Evolutionary conservation across 37 sponge, comb jelly and placozoan genomes (phyloP).

Genomic region (Beroe forskalii): DNA sequence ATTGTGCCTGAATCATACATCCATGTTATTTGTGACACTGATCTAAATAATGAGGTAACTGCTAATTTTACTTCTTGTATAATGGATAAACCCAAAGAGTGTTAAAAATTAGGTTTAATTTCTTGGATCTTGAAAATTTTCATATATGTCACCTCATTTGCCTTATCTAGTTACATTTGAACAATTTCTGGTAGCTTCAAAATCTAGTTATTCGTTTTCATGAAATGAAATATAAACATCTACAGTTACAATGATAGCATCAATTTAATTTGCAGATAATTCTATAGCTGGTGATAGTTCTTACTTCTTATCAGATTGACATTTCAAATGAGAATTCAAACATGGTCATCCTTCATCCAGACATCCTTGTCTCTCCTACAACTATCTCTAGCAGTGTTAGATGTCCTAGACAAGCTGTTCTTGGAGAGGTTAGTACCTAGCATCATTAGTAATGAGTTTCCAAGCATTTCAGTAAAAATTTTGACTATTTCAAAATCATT

Average conservation of each 20-base stretch:
- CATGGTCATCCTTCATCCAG: slow-evolving; percentile 30
- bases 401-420: slow-evolving; percentile 43
- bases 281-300: not conserved
- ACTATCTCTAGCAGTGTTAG: slow-evolving; percentile 42
- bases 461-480: too few species aligned
- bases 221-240: too few species aligned
- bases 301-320: slow-evolving; percentile 10
- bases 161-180: too few species aligned
- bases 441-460: too few species aligned
- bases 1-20: not conserved
- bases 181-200: too few species aligned
- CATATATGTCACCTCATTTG: too few species aligned
- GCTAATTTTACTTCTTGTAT: too few species aligned
- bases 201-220: too few species aligned
- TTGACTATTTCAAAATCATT: not conserved
- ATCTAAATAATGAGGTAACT: too few species aligned
- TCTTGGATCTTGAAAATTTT: too few species aligned
- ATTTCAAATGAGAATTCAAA: slow-evolving; percentile 22
- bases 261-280: not conserved
- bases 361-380: slow-evolving; percentile 33
- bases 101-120: too few species aligned
- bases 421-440: slow-evolving; percentile 40
- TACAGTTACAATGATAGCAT: not conserved
- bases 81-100: too few species aligned
- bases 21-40: not conserved